Evolutionary conservation across 2,888 invertebrate species (phyloP).

Genomic region (Agrotis ipsilon): DNA sequence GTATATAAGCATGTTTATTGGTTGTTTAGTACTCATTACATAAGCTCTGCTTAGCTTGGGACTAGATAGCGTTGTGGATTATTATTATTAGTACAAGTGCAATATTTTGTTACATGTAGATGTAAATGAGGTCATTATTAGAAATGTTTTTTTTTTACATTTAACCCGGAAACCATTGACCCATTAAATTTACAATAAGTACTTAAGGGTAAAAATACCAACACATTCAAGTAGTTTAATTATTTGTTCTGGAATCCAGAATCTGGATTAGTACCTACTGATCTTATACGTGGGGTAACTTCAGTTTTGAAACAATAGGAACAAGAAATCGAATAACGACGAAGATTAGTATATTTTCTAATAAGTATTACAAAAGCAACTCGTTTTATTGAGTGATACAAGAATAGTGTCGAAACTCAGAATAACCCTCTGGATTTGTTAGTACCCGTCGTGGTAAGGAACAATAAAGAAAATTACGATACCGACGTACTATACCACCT

Average conservation of each 20-base stretch:
- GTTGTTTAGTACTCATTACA: no score
- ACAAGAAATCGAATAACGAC: neutral
- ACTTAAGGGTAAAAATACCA: no score
- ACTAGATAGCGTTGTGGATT: no score
- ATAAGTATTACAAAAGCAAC: neutral
- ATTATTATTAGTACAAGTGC: no score
- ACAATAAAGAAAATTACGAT: constrained; percentile 85
- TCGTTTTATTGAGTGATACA: constrained; percentile 19
- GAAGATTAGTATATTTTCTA: neutral
- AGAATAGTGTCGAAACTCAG: constrained; percentile 58
- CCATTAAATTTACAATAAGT: neutral
- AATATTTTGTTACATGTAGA: no score
- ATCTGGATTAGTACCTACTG: neutral
- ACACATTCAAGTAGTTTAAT: no score
- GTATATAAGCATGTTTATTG: no score
- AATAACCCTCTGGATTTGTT: constrained; percentile 77
- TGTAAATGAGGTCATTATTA: no score
- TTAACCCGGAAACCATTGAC: neutral
- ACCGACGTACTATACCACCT: constrained; percentile 74
- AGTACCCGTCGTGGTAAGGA: constrained; percentile 79
- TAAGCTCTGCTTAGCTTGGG: no score
- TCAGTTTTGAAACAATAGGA: neutral
- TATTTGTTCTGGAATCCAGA: neutral
- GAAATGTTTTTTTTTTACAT: neutral
- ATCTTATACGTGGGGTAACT: neutral